Percentiles rank a stretch among this genome's conserved stretches.
These are phyloP conservation scores for Oedothorax gibbosus DNA, from an alignment of 1,140 invertebrate species.

Conservation along the genomic window DNA sequence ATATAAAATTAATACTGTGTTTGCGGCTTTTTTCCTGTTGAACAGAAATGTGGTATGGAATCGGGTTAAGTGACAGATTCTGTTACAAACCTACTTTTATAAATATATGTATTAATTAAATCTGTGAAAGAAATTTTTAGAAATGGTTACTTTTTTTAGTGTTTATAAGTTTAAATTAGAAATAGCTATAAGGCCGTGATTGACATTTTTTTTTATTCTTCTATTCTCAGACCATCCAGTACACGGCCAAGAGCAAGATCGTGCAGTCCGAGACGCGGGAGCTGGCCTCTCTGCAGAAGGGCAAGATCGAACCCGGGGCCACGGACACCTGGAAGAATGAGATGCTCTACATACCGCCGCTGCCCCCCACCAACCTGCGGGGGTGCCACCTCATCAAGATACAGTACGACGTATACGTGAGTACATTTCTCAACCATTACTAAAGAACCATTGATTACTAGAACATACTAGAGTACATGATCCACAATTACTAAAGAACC, in stretches of 20 bases:
- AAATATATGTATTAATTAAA: too few species aligned
- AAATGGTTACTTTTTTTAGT: too few species aligned
- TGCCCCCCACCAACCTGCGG: slow-evolving; percentile 94
- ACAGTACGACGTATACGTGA: slow-evolving; percentile 94
- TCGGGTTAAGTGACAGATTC: too few species aligned
- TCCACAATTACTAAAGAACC: background rate
- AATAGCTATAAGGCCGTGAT: too few species aligned
- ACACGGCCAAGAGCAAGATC: slow-evolving; percentile 83
- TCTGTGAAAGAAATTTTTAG: too few species aligned
- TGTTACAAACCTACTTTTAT: too few species aligned
- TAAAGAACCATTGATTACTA: background rate
- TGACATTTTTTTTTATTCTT: background rate
- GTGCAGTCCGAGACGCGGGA: slow-evolving; percentile 89
- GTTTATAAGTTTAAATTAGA: too few species aligned
- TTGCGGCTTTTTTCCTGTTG: too few species aligned
- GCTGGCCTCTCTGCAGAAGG: slow-evolving; percentile 82
- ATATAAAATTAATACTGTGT: too few species aligned
- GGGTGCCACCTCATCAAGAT: slow-evolving; percentile 95
- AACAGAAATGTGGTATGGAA: too few species aligned
- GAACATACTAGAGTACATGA: background rate
- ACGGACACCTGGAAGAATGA: slow-evolving; percentile 90
- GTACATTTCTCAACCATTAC: slow-evolving; percentile 67
- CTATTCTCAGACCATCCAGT: slow-evolving; percentile 83
- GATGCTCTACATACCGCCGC: slow-evolving; percentile 90
- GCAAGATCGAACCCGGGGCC: slow-evolving; percentile 84